phyloP scores from a whole-genome alignment of 2,888 invertebrate species.

The Campoplex nolae region DNA sequence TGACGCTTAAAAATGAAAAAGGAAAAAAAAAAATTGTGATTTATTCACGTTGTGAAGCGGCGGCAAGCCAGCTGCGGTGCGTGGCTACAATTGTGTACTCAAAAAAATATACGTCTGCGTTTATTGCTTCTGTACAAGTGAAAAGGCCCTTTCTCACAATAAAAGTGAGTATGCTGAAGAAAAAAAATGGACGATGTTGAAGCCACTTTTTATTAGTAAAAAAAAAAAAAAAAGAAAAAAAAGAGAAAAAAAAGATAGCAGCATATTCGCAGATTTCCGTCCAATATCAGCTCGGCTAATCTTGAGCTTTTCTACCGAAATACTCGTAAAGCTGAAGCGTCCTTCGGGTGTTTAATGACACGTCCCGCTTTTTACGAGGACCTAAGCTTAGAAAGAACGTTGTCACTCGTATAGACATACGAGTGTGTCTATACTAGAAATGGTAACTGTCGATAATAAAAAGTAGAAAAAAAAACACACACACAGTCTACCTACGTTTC shows the following conservation, averaged over 20 bases:
- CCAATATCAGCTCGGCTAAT: constrained; percentile 33
- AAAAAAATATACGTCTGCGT: background rate
- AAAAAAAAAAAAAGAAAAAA: constrained; percentile 13
- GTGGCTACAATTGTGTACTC: background rate
- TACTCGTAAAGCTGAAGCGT: constrained; percentile 27
- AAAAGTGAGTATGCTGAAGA: background rate
- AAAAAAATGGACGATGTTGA: constrained; percentile 2
- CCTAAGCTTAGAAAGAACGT: constrained; percentile 8
- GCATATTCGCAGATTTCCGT: constrained; percentile 13
- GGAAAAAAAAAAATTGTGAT: background rate
- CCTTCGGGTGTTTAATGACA: constrained; percentile 31
- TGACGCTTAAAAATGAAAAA: background rate
- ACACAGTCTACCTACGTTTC: background rate
- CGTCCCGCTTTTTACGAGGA: constrained; percentile 29
- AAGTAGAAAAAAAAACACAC: constrained; percentile 1
- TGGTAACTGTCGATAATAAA: constrained; percentile 7
- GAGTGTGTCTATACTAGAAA: background rate
- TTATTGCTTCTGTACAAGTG: background rate
- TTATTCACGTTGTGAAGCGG: background rate
- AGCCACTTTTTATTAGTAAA: constrained; percentile 4
- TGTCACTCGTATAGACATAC: background rate
- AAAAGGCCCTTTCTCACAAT: constrained; percentile 4
- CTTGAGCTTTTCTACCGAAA: constrained; percentile 26
- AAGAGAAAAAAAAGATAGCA: constrained; percentile 8
- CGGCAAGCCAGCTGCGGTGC: background rate